Evolutionary conservation across 2,888 invertebrate genomes (phyloP).

Genomic region (Epinotia bilunana): DNA sequence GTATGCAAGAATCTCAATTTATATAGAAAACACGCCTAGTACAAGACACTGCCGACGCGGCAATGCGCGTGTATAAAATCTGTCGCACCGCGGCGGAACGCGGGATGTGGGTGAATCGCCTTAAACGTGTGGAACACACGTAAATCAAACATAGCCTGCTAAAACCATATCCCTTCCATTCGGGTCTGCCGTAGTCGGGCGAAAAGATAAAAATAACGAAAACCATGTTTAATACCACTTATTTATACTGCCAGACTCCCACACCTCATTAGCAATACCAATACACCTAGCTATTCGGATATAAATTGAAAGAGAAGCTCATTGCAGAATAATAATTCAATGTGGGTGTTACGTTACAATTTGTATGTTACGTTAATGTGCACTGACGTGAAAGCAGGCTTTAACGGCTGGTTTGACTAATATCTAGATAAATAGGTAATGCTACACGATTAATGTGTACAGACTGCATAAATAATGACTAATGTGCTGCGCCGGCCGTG

Average conservation of each 20-base stretch:
- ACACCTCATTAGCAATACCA: slow-evolving; percentile 5
- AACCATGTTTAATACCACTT: not conserved
- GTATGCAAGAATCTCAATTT: too few species aligned
- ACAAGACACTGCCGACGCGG: too few species aligned
- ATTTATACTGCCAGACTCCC: not conserved
- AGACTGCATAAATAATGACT: slow-evolving; percentile 63
- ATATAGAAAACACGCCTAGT: too few species aligned
- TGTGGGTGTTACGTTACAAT: slow-evolving; percentile 43
- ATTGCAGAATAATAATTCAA: slow-evolving; percentile 32
- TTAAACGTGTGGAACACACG: too few species aligned
- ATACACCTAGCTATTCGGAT: not conserved
- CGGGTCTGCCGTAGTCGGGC: too few species aligned
- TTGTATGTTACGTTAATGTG: slow-evolving; percentile 46
- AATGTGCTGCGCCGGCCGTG: slow-evolving; percentile 29
- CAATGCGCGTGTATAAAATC: too few species aligned
- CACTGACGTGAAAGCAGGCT: slow-evolving; percentile 45
- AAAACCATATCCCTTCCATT: too few species aligned
- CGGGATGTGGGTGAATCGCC: too few species aligned
- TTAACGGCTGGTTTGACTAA: slow-evolving; percentile 60
- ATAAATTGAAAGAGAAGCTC: slow-evolving; percentile 32
- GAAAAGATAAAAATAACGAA: not conserved
- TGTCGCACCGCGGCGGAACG: too few species aligned
- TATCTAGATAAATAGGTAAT: slow-evolving; percentile 58
- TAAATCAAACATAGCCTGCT: too few species aligned
- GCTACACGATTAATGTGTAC: slow-evolving; percentile 61